Percentiles rank a stretch among this genome's conserved stretches.
Conservation (phyloP, 2,888 invertebrate genomes). For the Lysandra bellargus region DNA sequence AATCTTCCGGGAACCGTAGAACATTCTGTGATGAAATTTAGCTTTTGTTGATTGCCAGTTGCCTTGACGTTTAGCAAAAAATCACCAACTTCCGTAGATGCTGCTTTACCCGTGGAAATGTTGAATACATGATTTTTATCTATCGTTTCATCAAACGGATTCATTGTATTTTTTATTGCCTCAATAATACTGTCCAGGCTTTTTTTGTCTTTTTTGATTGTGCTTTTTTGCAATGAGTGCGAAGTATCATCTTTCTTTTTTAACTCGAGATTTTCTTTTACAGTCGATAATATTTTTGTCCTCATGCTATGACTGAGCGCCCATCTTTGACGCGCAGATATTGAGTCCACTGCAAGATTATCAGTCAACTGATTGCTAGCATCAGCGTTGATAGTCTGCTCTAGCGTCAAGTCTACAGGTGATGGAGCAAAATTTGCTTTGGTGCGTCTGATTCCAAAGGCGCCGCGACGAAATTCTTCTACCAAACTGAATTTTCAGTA, state of each 20-base stretch:
- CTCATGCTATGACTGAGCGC: conserved; percentile 46
- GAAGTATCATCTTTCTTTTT: conserved; percentile 45
- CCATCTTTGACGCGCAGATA: conserved; percentile 48
- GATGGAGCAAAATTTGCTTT: conserved; percentile 38
- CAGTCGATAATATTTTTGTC: conserved; percentile 44
- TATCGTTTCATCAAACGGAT: conserved; percentile 41
- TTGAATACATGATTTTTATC: conserved; percentile 48
- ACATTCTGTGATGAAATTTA: conserved; percentile 46
- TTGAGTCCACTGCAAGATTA: conserved; percentile 31
- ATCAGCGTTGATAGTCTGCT: no score
- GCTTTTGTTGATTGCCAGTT: conserved; percentile 42
- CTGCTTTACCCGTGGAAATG: conserved; percentile 46
- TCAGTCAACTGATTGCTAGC: no score
- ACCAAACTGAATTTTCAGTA: conserved; percentile 41
- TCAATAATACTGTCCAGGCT: conserved; percentile 34
- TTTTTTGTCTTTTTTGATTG: conserved; percentile 39
- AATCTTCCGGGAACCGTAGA: conserved; percentile 43
- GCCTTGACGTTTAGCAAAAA: conserved; percentile 46
- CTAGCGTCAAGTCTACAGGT: conserved; percentile 38
- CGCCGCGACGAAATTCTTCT: conserved; percentile 41
- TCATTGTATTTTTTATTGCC: conserved; percentile 40
- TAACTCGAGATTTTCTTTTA: conserved; percentile 39
- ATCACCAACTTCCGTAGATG: conserved; percentile 46
- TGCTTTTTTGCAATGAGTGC: conserved; percentile 39
- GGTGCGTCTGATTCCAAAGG: conserved; percentile 44